phyloP scores from a whole-genome alignment of 2,797 vertebrate species.

The Smutsia temminckii region DNA sequence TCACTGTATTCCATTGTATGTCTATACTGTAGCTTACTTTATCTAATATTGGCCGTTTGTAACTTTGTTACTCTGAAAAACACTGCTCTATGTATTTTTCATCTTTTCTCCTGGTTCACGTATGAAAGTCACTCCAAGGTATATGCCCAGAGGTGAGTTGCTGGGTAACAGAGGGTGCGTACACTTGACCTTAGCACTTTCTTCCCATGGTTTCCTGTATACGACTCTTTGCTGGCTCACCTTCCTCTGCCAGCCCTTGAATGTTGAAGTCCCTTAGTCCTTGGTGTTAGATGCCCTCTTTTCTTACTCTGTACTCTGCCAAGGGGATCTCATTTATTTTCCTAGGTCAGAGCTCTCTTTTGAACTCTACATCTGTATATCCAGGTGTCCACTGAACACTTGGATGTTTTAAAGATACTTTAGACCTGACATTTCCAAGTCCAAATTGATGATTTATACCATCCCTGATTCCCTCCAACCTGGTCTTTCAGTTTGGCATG shows the following conservation, averaged over 20 bases:
- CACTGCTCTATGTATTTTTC: background rate
- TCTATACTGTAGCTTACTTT: background rate
- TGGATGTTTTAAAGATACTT: background rate
- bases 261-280: background rate
- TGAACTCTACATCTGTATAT: background rate
- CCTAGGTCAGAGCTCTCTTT: slow-evolving; percentile 2
- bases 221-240: background rate
- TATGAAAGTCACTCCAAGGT: background rate
- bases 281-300: background rate
- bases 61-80: background rate
- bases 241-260: background rate
- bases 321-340: slow-evolving; percentile 16
- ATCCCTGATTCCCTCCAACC: background rate
- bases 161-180: background rate
- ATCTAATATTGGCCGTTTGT: background rate
- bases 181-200: background rate
- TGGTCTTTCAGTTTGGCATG: slow-evolving; percentile 24
- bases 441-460: background rate
- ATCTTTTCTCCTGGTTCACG: background rate
- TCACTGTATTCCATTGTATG: background rate
- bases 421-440: background rate
- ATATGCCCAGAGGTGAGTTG: background rate
- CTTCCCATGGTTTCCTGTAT: background rate
- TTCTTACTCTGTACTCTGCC: background rate
- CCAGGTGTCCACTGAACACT: background rate